phyloP scores from a whole-genome alignment of 2,888 invertebrate species.

The Saturnia japonica region DNA sequence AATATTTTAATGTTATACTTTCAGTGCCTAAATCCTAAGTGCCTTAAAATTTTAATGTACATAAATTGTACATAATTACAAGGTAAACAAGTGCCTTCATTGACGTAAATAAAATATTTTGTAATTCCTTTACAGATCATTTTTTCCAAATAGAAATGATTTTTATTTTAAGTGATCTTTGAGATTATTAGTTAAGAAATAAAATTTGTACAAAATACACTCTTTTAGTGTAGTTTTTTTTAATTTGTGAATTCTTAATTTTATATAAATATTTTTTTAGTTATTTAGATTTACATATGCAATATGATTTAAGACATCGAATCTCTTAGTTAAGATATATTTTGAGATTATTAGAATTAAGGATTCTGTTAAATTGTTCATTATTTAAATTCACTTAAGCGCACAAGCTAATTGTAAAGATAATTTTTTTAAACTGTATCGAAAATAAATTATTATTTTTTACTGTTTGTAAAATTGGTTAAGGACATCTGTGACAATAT shows the following conservation, averaged over 20 bases:
- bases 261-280: not conserved
- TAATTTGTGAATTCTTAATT: constrained; percentile 28
- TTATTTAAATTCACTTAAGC: constrained; percentile 71
- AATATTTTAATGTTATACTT: constrained; percentile 29
- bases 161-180: constrained; percentile 45
- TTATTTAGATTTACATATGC: constrained; percentile 31
- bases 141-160: constrained; percentile 25
- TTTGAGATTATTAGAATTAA: constrained; percentile 75
- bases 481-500: constrained; percentile 67
- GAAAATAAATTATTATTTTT: constrained; percentile 80
- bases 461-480: constrained; percentile 55
- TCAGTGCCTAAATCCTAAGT: constrained; percentile 29
- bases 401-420: constrained; percentile 36
- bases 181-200: constrained; percentile 66
- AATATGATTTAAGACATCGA: constrained; percentile 55
- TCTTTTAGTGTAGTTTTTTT: constrained; percentile 39
- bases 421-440: constrained; percentile 59
- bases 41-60: constrained; percentile 33
- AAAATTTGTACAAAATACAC: constrained; percentile 63
- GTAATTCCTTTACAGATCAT: constrained; percentile 30
- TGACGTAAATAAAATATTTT: constrained; percentile 32
- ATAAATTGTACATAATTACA: constrained; percentile 38
- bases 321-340: constrained; percentile 68
- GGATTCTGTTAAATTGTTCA: constrained; percentile 64
- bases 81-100: constrained; percentile 52